Conservation (phyloP, 2,113 vertebrate genomes). For the Melospiza georgiana region DNA sequence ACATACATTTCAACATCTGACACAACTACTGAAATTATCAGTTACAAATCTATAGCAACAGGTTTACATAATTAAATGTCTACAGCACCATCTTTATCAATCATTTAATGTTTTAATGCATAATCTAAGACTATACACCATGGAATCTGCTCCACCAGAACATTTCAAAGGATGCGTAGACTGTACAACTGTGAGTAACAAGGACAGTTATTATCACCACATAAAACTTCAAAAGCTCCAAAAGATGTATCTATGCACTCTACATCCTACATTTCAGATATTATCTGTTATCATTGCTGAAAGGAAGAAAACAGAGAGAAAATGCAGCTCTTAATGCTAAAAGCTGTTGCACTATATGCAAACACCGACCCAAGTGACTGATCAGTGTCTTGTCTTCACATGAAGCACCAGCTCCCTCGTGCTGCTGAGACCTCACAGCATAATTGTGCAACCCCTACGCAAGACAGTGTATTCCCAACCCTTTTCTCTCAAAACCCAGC, state of each 20-base stretch:
- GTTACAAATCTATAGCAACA: neutral
- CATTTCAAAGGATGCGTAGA: neutral
- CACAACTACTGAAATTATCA: neutral
- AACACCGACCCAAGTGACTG: neutral
- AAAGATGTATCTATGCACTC: neutral
- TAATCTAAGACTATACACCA: neutral
- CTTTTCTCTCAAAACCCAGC: neutral
- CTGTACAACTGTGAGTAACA: neutral
- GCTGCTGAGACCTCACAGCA: neutral
- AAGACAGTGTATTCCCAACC: neutral
- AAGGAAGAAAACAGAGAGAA: neutral
- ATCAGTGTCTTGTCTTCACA: neutral
- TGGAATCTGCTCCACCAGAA: accelerated
- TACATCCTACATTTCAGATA: neutral
- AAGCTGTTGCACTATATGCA: neutral
- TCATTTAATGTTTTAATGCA: neutral
- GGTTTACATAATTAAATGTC: neutral
- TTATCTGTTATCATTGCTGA: neutral
- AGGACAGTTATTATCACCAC: neutral
- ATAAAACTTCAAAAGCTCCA: neutral
- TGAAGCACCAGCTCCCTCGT: neutral
- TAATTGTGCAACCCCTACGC: neutral
- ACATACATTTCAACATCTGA: neutral
- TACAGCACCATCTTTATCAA: neutral
- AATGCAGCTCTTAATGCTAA: neutral